Base-by-base conservation (phyloP, 2,888 invertebrate species). In the Drosophila macrospina region DNA sequence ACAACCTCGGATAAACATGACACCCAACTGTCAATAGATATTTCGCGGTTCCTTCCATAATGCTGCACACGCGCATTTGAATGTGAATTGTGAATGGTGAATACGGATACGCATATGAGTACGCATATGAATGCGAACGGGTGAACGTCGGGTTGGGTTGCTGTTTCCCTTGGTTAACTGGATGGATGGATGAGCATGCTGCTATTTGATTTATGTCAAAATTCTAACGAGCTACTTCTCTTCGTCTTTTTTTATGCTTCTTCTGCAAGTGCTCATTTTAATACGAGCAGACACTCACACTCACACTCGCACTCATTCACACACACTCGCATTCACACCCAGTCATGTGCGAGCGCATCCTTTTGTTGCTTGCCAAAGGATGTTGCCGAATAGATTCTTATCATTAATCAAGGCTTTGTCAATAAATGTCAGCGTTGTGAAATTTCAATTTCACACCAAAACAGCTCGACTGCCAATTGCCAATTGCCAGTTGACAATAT, bases 1-100 rank as follows among this genome's bases (percentile, higher is more conserved):
- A 91, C 90, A 88, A 91, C 83, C 85, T 86, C 89, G 90, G 89
- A 91, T 92, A 92, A 92, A 92, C 92, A 92, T 92, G 92, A 92
- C 92, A 92, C 92, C 91, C 92, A 92, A 92, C 91, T 92, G 92
- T 92, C 92, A 92, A 91, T 91, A 90, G 90, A 90, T 90, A 89
- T 90, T 92, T 90, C 92, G 91, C 91, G 92, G 91, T 92, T 89
- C 85, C 86, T 90, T 90, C 86, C 82, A 90, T 90, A 89, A 88
- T 90, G 80, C 73, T 78, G 81, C 87, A 80, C 89, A 89, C 86
- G 67, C 69, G 65, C 69, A 81, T 73, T 69, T 64, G 60, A 74
- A 78, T 77, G 64, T 20, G 63, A 50, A 41, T 45, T 45, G 48
- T n/a, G 24, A 36, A 10, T 34, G 0, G 0, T 13, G 36, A 52